Evolutionary conservation across 2,797 vertebrate species (phyloP).

Genomic region (Catharus ustulatus): DNA sequence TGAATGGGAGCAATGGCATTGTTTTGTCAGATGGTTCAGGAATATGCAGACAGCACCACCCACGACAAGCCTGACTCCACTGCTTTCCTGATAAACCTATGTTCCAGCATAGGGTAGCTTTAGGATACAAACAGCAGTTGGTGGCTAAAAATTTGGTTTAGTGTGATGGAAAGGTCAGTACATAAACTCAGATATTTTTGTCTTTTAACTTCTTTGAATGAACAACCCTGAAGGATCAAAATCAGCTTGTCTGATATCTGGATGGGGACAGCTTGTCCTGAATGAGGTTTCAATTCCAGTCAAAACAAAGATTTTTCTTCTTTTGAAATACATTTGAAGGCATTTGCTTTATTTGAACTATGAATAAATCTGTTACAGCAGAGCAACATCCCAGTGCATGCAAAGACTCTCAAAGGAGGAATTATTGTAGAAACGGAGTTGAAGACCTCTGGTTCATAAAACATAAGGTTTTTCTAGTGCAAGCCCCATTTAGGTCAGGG

Average conservation of each 20-base stretch:
- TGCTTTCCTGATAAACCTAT: not conserved
- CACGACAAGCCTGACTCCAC: not conserved
- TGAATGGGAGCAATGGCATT: not conserved
- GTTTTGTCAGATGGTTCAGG: not conserved
- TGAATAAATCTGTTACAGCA: not conserved
- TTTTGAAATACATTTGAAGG: not conserved
- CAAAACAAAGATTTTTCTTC: not conserved
- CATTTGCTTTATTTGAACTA: not conserved
- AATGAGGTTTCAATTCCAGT: not conserved
- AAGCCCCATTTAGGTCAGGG: not conserved
- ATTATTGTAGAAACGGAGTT: not conserved
- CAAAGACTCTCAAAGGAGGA: not conserved
- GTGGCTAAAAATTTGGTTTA: not conserved
- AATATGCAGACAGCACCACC: not conserved
- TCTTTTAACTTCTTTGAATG: not conserved
- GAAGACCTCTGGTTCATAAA: not conserved
- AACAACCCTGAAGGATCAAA: not conserved
- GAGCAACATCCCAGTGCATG: not conserved
- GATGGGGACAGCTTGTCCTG: not conserved
- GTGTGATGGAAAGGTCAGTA: not conserved
- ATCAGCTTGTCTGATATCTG: not conserved
- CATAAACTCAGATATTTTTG: not conserved
- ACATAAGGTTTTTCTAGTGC: not conserved
- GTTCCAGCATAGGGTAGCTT: not conserved
- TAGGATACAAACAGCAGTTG: not conserved